Percentiles rank a stretch among this genome's conserved stretches.
Conservation (phyloP, 2,797 vertebrate species). For the Eulemur coronatus region DNA sequence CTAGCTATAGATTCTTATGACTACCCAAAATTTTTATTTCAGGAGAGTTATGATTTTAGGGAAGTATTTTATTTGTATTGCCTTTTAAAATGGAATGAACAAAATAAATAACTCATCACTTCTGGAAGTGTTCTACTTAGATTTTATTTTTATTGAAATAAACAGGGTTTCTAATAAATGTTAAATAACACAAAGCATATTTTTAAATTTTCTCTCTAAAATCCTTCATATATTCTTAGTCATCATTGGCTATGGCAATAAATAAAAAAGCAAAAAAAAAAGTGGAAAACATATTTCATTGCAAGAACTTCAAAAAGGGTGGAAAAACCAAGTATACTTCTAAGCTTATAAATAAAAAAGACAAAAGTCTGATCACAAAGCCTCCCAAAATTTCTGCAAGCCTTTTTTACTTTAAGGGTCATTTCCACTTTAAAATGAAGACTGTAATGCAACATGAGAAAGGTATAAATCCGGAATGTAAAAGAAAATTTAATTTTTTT, state of each 20-base stretch:
- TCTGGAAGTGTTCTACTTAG: neutral
- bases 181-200: neutral
- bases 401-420: neutral
- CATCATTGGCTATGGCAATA: neutral
- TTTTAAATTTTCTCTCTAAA: conserved; percentile 5
- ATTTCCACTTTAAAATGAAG: conserved; percentile 39
- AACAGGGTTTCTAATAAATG: neutral
- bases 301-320: neutral
- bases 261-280: neutral
- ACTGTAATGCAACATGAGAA: neutral
- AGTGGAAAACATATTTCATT: neutral
- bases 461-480: neutral
- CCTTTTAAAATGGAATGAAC: neutral
- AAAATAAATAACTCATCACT: neutral
- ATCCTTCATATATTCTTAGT: neutral
- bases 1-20: neutral
- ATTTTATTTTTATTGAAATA: conserved; percentile 16
- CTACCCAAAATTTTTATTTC: neutral
- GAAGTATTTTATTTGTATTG: neutral
- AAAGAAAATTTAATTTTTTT: neutral
- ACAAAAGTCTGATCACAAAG: neutral
- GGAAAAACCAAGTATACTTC: neutral
- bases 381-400: neutral
- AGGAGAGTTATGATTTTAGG: neutral
- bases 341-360: neutral